Evolutionary conservation across 92 coral and sea anemone species (phyloP).

Genomic region (Meandrina meandrites): DNA sequence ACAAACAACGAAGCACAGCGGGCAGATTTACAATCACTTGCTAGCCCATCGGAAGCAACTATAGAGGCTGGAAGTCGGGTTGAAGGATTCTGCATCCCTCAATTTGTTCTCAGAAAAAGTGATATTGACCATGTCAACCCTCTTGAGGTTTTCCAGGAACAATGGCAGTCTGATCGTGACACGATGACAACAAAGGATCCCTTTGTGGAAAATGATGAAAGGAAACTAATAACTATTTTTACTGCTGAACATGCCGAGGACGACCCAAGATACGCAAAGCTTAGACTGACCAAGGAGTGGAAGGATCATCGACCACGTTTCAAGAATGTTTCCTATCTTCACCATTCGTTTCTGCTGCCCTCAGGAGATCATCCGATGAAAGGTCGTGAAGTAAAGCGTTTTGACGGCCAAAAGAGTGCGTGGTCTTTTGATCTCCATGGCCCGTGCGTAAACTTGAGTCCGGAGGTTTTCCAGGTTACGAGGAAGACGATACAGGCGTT

Average conservation of each 20-base stretch:
- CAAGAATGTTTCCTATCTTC: slow-evolving; percentile 45
- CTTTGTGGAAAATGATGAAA: slow-evolving; percentile 39
- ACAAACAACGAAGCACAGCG: slow-evolving; percentile 31
- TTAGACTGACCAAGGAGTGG: slow-evolving; percentile 72
- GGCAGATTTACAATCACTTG: slow-evolving; percentile 37
- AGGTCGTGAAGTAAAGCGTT: neutral
- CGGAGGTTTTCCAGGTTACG: slow-evolving; percentile 40
- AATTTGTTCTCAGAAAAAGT: slow-evolving; percentile 42
- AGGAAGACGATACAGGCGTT: slow-evolving; percentile 59
- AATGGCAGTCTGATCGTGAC: slow-evolving; percentile 74
- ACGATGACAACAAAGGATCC: slow-evolving; percentile 51
- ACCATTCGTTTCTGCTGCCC: slow-evolving; percentile 62
- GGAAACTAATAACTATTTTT: slow-evolving; percentile 56
- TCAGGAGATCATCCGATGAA: neutral
- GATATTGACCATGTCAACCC: slow-evolving; percentile 28
- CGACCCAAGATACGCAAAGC: slow-evolving; percentile 71
- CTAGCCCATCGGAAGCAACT: slow-evolving; percentile 13
- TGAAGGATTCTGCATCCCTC: slow-evolving; percentile 81
- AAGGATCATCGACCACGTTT: slow-evolving; percentile 62
- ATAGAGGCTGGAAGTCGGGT: slow-evolving; percentile 68
- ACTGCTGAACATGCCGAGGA: slow-evolving; percentile 66
- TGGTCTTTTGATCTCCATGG: slow-evolving; percentile 59
- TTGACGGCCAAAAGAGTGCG: neutral
- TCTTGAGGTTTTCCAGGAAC: slow-evolving; percentile 9
- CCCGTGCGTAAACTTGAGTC: slow-evolving; percentile 61